phyloP scores from a whole-genome alignment of 1,140 invertebrate genomes.

The Trinorchestia longiramus region DNA sequence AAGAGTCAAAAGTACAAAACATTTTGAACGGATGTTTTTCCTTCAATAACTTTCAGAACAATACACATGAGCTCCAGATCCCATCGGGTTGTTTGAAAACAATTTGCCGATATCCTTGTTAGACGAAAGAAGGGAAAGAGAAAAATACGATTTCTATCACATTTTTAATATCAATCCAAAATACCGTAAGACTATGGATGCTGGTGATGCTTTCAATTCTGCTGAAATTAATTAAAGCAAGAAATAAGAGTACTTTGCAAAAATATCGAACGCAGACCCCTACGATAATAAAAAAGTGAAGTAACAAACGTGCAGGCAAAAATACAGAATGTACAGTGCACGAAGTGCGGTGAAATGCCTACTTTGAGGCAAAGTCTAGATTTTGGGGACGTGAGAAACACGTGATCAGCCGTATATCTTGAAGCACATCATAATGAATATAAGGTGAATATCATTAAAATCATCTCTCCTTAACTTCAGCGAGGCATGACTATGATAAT shows the following conservation, averaged over 20 bases:
- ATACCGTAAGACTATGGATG: not conserved
- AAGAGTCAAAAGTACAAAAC: too few species aligned
- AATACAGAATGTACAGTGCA: not conserved
- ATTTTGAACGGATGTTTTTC: too few species aligned
- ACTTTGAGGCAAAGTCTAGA: too few species aligned
- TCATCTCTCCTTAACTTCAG: not conserved
- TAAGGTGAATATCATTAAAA: not conserved
- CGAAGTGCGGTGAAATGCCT: not conserved
- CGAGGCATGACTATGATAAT: not conserved
- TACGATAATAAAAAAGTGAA: not conserved
- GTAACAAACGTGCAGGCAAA: not conserved
- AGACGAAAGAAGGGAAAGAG: not conserved
- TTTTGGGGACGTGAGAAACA: too few species aligned
- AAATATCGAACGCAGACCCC: not conserved
- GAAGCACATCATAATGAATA: not conserved
- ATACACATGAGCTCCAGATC: too few species aligned
- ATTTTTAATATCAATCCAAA: constrained; percentile 11
- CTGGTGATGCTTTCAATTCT: not conserved
- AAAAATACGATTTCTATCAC: not conserved
- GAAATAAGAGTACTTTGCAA: not conserved
- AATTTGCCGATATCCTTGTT: too few species aligned
- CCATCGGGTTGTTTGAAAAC: too few species aligned
- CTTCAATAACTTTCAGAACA: too few species aligned
- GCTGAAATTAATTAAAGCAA: not conserved
- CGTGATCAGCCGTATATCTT: too few species aligned